These are phyloP conservation scores for Hippopotamyrus pictus DNA, from an alignment of 2,797 vertebrate genomes.

Conservation along the genomic window DNA sequence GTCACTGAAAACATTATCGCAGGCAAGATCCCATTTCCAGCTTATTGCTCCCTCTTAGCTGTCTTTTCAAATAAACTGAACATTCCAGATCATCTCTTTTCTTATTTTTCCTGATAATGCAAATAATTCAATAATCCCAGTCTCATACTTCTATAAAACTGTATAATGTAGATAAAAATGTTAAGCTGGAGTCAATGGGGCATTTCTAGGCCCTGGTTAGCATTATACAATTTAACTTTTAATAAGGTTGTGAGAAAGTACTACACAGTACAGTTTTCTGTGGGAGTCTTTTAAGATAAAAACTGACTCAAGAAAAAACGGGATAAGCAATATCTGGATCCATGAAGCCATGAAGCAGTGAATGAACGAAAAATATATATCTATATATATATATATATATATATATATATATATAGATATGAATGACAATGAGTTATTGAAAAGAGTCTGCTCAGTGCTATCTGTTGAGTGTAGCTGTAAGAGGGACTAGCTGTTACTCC, in stretches of 20 bases:
- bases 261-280: neutral
- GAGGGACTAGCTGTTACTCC: neutral
- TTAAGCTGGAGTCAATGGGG: neutral
- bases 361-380: neutral
- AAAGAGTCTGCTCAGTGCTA: neutral
- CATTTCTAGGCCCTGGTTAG: neutral
- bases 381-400: neutral
- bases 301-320: neutral
- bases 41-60: neutral
- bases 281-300: neutral
- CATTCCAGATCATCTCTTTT: neutral
- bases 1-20: neutral
- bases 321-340: neutral
- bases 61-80: constrained; percentile 6
- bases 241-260: neutral
- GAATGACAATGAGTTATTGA: neutral
- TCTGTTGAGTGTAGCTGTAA: neutral
- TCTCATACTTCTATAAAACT: neutral
- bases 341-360: neutral
- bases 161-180: neutral
- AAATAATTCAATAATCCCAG: neutral
- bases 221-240: neutral
- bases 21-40: neutral
- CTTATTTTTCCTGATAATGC: neutral
- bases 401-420: neutral